Conservation (phyloP, 2,888 invertebrate species). For the Pseudoips prasinana region DNA sequence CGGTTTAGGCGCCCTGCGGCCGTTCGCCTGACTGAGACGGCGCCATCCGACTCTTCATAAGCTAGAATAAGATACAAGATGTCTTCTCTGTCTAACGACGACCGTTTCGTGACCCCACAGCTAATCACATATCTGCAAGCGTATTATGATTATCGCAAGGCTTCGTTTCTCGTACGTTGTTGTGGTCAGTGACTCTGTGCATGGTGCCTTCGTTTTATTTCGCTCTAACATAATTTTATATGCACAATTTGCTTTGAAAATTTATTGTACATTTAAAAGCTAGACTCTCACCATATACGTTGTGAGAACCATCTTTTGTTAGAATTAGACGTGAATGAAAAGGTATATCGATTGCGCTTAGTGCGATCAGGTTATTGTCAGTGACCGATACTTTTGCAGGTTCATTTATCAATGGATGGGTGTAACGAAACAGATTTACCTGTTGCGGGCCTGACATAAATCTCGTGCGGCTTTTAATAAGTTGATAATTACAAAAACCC, state of each 20-base stretch:
- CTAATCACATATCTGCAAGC: slow-evolving; percentile 81
- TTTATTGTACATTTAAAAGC: slow-evolving; percentile 26
- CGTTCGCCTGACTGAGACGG: slow-evolving; percentile 58
- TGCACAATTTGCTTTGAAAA: slow-evolving; percentile 42
- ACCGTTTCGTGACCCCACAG: slow-evolving; percentile 78
- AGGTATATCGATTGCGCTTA: slow-evolving; percentile 6
- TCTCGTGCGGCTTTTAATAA: slow-evolving; percentile 60
- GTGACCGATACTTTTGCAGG: slow-evolving; percentile 36
- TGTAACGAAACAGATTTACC: slow-evolving; percentile 51
- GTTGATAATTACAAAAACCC: slow-evolving; percentile 64
- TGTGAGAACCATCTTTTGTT: slow-evolving; percentile 9
- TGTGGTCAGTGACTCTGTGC: slow-evolving; percentile 74
- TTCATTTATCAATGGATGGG: slow-evolving; percentile 40
- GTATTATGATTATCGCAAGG: slow-evolving; percentile 78
- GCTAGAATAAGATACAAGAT: slow-evolving; percentile 43
- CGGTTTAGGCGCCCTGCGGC: slow-evolving; percentile 79
- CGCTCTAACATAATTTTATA: slow-evolving; percentile 45
- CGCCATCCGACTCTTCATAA: slow-evolving; percentile 38
- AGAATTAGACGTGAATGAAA: too few species aligned
- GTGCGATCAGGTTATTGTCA: slow-evolving; percentile 12
- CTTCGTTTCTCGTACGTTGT: slow-evolving; percentile 69
- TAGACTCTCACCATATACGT: neutral
- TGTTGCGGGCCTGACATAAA: slow-evolving; percentile 54
- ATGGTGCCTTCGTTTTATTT: slow-evolving; percentile 49
- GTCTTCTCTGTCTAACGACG: slow-evolving; percentile 70